Evolutionary conservation across 2,797 vertebrate genomes (phyloP).

Genomic region (Darevskia nairensis): DNA sequence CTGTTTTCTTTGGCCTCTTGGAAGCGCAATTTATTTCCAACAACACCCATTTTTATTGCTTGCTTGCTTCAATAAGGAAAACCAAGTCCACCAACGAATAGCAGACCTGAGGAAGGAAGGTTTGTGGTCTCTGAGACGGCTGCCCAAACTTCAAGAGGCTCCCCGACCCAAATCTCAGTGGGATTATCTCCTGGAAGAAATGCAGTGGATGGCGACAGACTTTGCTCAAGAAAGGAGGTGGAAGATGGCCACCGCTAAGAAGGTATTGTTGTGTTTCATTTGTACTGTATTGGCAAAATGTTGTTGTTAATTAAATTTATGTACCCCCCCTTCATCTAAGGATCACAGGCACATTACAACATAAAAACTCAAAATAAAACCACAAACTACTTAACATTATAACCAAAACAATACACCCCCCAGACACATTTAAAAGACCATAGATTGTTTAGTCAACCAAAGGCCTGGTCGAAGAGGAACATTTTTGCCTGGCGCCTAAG

Average conservation of each 20-base stretch:
- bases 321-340: no score
- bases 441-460: neutral
- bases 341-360: no score
- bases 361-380: no score
- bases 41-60: neutral
- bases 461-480: no score
- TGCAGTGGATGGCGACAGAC: slow-evolving; percentile 99
- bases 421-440: neutral
- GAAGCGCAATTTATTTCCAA: neutral
- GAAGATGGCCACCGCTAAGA: slow-evolving; percentile 98
- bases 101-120: slow-evolving; percentile 96
- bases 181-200: slow-evolving; percentile 98
- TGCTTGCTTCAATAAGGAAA: slow-evolving; percentile 83
- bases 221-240: slow-evolving; percentile 97
- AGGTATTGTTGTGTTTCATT: slow-evolving; percentile 77
- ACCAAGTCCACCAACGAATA: slow-evolving; percentile 93
- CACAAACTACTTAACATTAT: no score
- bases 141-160: slow-evolving; percentile 94
- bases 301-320: no score
- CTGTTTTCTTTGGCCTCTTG: neutral
- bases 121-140: slow-evolving; percentile 91
- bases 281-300: neutral
- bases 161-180: slow-evolving; percentile 95
- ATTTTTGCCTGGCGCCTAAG: no score
- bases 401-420: no score